Evolutionary conservation across 1,140 invertebrate species (phyloP).

Genomic region (Hyles euphorbiae): DNA sequence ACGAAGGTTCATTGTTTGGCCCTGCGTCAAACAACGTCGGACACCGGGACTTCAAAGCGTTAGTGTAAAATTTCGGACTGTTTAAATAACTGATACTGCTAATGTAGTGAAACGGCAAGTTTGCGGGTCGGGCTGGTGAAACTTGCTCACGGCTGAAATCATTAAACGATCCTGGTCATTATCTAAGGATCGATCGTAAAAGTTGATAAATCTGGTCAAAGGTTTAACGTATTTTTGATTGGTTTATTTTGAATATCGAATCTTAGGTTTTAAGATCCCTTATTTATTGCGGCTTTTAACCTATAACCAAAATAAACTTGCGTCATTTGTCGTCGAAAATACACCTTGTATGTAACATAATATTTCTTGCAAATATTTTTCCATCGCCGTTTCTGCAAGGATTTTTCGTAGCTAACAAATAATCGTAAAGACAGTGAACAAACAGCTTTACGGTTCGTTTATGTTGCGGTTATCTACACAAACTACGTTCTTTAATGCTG

Average conservation of each 20-base stretch:
- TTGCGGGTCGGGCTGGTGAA: neutral
- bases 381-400: slow-evolving; percentile 1
- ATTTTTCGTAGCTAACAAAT: slow-evolving; percentile 20
- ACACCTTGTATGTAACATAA: neutral
- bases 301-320: no score
- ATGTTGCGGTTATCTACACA: slow-evolving; percentile 25
- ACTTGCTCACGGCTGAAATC: no score
- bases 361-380: slow-evolving; percentile 12
- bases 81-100: slow-evolving; percentile 53
- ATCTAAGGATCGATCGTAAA: no score
- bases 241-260: no score
- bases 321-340: no score
- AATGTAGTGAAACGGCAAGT: slow-evolving; percentile 27
- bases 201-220: no score
- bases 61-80: slow-evolving; percentile 15
- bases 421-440: slow-evolving; percentile 31
- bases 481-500: slow-evolving; percentile 14
- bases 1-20: slow-evolving; percentile 55
- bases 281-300: no score
- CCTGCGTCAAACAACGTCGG: slow-evolving; percentile 40
- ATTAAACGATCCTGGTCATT: no score
- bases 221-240: no score
- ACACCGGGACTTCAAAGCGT: slow-evolving; percentile 58
- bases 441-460: slow-evolving; percentile 33
- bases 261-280: no score